A percentile compares a stretch with the other conserved stretches of the same genome.
These are phyloP conservation scores for Sebastes dallii DNA, from an alignment of 2,797 vertebrate species.

Conservation along the genomic window DNA sequence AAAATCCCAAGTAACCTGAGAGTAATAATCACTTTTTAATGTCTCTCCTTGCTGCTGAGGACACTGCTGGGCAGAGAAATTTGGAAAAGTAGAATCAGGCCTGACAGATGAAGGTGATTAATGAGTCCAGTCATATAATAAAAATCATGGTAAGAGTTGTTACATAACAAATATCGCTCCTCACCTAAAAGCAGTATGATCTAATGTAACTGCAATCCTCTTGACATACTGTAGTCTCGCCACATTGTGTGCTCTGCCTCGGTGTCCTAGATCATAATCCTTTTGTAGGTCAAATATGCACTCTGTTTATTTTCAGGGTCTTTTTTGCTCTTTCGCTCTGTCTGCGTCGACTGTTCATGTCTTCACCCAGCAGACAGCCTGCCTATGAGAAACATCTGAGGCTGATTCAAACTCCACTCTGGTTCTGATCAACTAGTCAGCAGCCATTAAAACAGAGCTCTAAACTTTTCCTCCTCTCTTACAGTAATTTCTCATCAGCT, in stretches of 20 bases:
- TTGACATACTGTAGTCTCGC: conserved; percentile 43
- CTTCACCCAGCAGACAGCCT: conserved; percentile 4
- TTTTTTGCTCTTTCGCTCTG: not conserved
- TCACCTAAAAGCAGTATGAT: conserved; percentile 54
- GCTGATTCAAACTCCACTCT: not conserved
- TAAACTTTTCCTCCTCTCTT: not conserved
- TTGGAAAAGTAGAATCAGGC: conserved; percentile 8
- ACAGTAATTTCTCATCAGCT: not conserved
- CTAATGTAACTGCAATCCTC: conserved; percentile 60
- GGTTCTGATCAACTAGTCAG: not conserved
- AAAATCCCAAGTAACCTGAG: conserved; percentile 51
- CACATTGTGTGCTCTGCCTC: conserved; percentile 45
- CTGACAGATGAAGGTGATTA: conserved; percentile 21
- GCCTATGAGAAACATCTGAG: conserved; percentile 5
- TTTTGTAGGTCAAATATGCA: conserved; percentile 46
- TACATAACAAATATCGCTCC: conserved; percentile 47
- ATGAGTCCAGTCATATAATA: conserved; percentile 32
- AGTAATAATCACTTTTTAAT: conserved; percentile 46
- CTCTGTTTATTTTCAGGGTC: conserved; percentile 9
- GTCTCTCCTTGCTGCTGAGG: not conserved
- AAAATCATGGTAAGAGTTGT: conserved; percentile 22
- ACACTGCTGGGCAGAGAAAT: conserved; percentile 7
- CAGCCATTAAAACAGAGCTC: not conserved
- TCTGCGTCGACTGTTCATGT: not conserved
- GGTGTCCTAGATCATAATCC: conserved; percentile 42